Evolutionary conservation across 2,797 vertebrate genomes (phyloP).

Genomic region (Argya squamiceps): DNA sequence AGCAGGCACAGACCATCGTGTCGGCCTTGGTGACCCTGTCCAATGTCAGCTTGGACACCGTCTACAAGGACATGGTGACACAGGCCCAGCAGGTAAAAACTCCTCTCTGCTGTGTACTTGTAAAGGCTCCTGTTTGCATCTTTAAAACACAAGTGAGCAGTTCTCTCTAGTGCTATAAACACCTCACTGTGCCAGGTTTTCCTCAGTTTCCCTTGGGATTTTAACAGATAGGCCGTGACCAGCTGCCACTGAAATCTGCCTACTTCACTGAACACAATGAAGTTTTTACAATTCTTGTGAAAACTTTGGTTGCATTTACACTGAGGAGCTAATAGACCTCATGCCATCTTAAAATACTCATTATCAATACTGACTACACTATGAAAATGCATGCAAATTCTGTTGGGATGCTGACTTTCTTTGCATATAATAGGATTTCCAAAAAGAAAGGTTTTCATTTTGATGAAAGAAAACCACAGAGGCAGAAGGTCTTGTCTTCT

Average conservation of each 20-base stretch:
- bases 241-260: not conserved
- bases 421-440: not conserved
- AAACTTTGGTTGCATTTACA: not conserved
- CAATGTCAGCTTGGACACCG: slow-evolving; percentile 87
- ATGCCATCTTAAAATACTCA: not conserved
- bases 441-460: not conserved
- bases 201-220: not conserved
- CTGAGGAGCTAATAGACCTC: not conserved
- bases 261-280: not conserved
- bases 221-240: not conserved
- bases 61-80: slow-evolving; percentile 96
- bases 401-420: not conserved
- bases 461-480: not conserved
- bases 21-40: slow-evolving; percentile 84
- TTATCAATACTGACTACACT: not conserved
- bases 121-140: accelerated
- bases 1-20: slow-evolving; percentile 89
- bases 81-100: slow-evolving; percentile 88
- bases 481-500: not conserved
- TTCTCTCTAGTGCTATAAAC: not conserved
- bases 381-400: not conserved
- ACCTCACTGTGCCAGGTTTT: not conserved
- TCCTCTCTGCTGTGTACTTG: accelerated
- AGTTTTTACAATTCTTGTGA: not conserved
- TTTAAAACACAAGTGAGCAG: not conserved